Base-by-base conservation (phyloP, 2,888 invertebrate genomes). In the Lymantria monacha region DNA sequence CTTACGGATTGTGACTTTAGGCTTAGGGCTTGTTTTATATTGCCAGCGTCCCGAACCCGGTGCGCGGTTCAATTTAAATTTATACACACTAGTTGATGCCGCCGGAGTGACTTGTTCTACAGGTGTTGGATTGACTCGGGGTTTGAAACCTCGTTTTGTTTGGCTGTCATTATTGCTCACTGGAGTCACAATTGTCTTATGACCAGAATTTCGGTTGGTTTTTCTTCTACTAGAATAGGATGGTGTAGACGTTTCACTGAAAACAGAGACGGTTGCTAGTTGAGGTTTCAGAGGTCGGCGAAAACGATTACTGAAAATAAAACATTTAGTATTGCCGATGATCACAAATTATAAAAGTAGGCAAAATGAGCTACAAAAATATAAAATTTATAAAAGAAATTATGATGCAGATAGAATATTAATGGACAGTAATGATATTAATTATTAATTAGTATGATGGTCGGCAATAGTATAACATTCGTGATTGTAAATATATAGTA, bases 21-120 rank as follows among this genome's bases (percentile, higher is more conserved):
- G 97, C 80, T 97, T 97, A 0, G 97, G 95, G 22, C 97, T 96
- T 9, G 97, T 96, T 86, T 97, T 97, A 83, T 97, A 97, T 69
- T 97, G 96, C 97, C 97, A 97, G 64, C 97, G 94, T 48, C 97
- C 97, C 42, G 95, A 95, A 5, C 97, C 97, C 44, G 95, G 96
- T 11, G 96, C 93, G 43, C 97, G 92, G 73, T 96, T 96, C 42
- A 97, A 85, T 79, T 97, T 97, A 70, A 96, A 95, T 84, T 96
- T 96, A 75, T 95, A 96, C 53, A 95, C 86, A 61, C 94, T 94
- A 38, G 94, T 93, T 7, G 94, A 91, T 15, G 91, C 78, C 47
- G 86, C 70, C 42, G 91, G 83, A 9, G 87, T 79, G 22, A 82
- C 85, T 71, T 91, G 88, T 62, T 94, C 94, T 2, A 92, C 90